Evolutionary conservation across 2,113 vertebrate species (phyloP).

Genomic region (Rallus limicola): DNA sequence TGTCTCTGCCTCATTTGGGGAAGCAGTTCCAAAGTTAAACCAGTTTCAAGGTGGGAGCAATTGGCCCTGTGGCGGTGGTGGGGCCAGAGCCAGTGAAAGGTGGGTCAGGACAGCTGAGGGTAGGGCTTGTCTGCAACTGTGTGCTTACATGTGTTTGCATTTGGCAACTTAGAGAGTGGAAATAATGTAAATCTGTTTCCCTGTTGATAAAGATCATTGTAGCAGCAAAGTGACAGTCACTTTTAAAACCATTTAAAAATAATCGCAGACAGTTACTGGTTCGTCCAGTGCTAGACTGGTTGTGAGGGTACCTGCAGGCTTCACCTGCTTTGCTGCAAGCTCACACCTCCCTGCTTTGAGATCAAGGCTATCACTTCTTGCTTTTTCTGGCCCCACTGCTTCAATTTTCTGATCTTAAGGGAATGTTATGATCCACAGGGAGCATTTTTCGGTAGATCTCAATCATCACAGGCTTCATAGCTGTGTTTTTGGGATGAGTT

Average conservation of each 20-base stretch:
- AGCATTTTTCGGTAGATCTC: neutral
- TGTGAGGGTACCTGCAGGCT: neutral
- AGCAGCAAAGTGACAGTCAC: neutral
- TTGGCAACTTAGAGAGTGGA: neutral
- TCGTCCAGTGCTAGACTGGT: neutral
- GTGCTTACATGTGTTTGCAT: fast-evolving
- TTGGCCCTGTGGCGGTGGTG: neutral
- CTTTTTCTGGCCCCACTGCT: neutral
- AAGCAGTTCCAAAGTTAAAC: neutral
- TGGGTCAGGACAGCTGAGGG: neutral
- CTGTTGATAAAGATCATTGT: neutral
- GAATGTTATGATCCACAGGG: neutral
- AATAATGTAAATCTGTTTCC: neutral
- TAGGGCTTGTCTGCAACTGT: neutral
- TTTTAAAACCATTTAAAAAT: neutral
- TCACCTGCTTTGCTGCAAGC: neutral
- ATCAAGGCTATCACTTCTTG: neutral
- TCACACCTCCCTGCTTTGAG: neutral
- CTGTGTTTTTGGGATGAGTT: neutral
- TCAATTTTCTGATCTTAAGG: neutral
- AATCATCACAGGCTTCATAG: fast-evolving
- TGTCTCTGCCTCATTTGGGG: neutral
- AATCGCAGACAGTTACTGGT: neutral
- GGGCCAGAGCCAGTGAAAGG: neutral
- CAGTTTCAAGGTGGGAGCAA: neutral